Evolutionary conservation across 1,140 invertebrate species (phyloP), one percentile per base, ranked within the genome.

Genomic region (Callitettix versicolor): DNA sequence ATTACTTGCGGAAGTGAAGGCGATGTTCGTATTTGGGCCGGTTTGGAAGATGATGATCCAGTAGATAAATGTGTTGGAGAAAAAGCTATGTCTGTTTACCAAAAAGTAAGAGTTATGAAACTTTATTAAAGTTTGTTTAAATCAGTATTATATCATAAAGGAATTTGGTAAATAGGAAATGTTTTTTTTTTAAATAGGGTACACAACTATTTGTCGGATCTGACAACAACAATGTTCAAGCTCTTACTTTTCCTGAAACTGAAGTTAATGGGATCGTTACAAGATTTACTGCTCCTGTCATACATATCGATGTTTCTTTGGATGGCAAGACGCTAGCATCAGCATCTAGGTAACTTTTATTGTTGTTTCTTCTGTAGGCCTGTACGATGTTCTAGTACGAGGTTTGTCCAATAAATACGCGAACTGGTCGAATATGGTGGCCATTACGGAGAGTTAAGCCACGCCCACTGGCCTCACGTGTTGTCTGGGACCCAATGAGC

Each of bases 1-100:
- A 73, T 95, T 46, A 95, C 91, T 11, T 88, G 88, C 75, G 92
- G 93, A 20, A 79, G 79, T 53, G 92, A 96, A 74, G 92, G 92
- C 46, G 92, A 96, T 73, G 80, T 95, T 18, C 74, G 92, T 66
- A 81, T 89, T 40, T 96, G 91, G 89, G 71, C 86, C 30, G 83
- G 84, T 61, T 79, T 91, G 62, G 78, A 80, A 66, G 88, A 93
- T 68, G 88, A 92, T 71, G 91, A 95, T 74, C 89, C 90, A 1
- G 75, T 77, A 4, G 88, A 89, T 15, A 83, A 82, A 60, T 88
- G 85, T 68, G 77, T 93, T 59, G 90, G 89, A 1, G 90, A 94
- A 67, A 84, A 81, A 73, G 84, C 86, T 7, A 76, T 75, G 63
- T 70, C 76, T 33, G 68, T 84, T 54, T 67, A 76, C 58, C 75